Percentiles rank a stretch among this genome's conserved stretches.
These are phyloP conservation scores for Loxodonta africana DNA, from an alignment of 2,113 vertebrate species.

Conservation along the genomic window DNA sequence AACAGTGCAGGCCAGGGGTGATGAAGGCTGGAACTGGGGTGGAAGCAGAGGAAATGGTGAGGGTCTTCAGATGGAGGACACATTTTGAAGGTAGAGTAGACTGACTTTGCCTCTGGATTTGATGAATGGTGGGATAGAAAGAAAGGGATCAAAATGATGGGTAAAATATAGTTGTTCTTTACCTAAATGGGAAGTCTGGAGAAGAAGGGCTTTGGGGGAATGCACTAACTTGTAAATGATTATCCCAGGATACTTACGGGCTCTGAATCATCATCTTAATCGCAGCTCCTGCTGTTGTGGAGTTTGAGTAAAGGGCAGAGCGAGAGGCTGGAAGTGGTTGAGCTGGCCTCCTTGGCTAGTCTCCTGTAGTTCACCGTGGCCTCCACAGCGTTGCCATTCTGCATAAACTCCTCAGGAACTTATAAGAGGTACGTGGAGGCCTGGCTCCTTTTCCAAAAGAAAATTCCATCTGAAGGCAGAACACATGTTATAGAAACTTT, in stretches of 20 bases:
- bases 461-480: background rate
- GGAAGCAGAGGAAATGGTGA: background rate
- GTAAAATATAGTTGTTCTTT: background rate
- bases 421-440: background rate
- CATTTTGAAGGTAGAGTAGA: background rate
- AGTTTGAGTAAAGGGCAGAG: background rate
- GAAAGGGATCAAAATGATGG: background rate
- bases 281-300: background rate
- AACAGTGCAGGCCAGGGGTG: background rate
- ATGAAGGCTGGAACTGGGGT: background rate
- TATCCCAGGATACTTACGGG: background rate
- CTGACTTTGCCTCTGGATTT: background rate
- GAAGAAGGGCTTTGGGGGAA: background rate
- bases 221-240: background rate
- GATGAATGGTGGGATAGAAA: background rate
- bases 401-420: background rate
- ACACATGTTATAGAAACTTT: background rate
- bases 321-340: background rate
- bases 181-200: background rate
- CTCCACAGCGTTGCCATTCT: background rate
- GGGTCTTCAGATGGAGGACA: background rate
- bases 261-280: background rate
- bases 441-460: background rate
- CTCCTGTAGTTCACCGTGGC: background rate
- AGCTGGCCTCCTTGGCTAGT: background rate